These are phyloP conservation scores for Xestobium rufovillosum DNA, from an alignment of 2,888 invertebrate species.

Conservation along the genomic window DNA sequence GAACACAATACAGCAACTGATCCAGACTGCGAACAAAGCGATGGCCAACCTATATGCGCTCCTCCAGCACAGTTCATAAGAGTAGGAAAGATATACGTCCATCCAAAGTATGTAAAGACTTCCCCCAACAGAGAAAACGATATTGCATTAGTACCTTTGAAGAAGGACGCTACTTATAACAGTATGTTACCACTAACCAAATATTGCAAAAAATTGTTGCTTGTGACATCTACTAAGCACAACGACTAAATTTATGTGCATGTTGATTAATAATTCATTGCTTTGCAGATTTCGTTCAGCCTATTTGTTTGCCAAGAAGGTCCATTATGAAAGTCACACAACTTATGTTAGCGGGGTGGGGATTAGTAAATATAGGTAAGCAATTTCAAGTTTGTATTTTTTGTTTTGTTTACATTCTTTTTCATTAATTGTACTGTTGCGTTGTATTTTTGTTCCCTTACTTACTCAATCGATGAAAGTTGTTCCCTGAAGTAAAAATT, in stretches of 20 bases:
- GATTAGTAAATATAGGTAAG: slow-evolving; percentile 40
- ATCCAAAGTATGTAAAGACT: slow-evolving; percentile 39
- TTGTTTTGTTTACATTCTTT: too few relatives aligned
- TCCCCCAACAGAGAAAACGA: slow-evolving; percentile 38
- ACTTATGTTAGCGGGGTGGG: slow-evolving; percentile 48
- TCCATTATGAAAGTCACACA: slow-evolving; percentile 13
- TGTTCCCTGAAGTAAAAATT: too few relatives aligned
- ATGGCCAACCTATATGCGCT: slow-evolving; percentile 39
- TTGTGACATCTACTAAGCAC: too few relatives aligned
- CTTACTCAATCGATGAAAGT: too few relatives aligned
- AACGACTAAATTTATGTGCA: not conserved
- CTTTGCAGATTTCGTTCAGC: slow-evolving; percentile 35
- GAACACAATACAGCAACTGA: slow-evolving; percentile 45
- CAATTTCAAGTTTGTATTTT: too few relatives aligned
- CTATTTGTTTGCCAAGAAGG: slow-evolving; percentile 34
- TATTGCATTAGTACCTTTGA: slow-evolving; percentile 45
- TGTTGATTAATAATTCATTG: slow-evolving; percentile 1
- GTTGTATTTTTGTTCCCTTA: too few relatives aligned
- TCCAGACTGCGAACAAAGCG: slow-evolving; percentile 43
- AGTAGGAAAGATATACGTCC: slow-evolving; percentile 41
- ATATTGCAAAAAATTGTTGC: too few relatives aligned
- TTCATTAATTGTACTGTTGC: too few relatives aligned
- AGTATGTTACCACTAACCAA: slow-evolving; percentile 41
- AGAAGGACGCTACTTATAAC: slow-evolving; percentile 35
- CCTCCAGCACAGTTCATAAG: slow-evolving; percentile 39